Base-by-base conservation (phyloP, 2,888 invertebrate genomes). In the Tenthredo scrophulariae region DNA sequence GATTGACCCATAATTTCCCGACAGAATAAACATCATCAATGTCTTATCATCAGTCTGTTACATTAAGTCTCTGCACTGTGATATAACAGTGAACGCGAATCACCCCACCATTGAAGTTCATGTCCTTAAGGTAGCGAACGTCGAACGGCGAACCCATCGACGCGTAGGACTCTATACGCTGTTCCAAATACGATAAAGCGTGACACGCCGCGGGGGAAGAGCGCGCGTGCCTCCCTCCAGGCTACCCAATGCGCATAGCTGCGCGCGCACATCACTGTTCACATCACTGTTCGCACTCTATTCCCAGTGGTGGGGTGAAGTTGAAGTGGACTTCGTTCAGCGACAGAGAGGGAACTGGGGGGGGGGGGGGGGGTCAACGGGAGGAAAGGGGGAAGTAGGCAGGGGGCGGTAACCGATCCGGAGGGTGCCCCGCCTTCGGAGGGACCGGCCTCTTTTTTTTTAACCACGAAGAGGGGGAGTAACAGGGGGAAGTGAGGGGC, bases 381-480 rank as follows among this genome's bases (percentile, higher is more conserved):
- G 84, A 92, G 91, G 92, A 92, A 90, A 18, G 37, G 46, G 65
- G 58, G 43, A n/a, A 79, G 93, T 91, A 92, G 92, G 89, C 88
- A 86, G 88, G 90, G 91, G 92, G 93, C 93, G 93, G 90, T 46
- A 87, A 90, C 92, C 87, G 88, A 88, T 89, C 89, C 88, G 86
- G 86, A 85, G 83, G 85, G 87, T 86, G 86, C 86, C 84, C 85
- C 85, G 91, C 92, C 91, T 92, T 92, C 89, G 84, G 88, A 84
- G 86, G 86, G 90, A 84, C 88, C 92, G 86, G 90, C 93, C 93
- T 91, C 92, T 91, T 91, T 92, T 91, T 91, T 90, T 91, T 91
- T 90, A 80, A 67, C 82, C 74, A 46, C 37, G 22, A 26, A 46
- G 74, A 80, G 86, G 43, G 89, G 90, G 89, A 90, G 88, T 87